These are phyloP conservation scores for Drosophila multiciliata DNA, from an alignment of 2,888 invertebrate species.

Conservation along the genomic window DNA sequence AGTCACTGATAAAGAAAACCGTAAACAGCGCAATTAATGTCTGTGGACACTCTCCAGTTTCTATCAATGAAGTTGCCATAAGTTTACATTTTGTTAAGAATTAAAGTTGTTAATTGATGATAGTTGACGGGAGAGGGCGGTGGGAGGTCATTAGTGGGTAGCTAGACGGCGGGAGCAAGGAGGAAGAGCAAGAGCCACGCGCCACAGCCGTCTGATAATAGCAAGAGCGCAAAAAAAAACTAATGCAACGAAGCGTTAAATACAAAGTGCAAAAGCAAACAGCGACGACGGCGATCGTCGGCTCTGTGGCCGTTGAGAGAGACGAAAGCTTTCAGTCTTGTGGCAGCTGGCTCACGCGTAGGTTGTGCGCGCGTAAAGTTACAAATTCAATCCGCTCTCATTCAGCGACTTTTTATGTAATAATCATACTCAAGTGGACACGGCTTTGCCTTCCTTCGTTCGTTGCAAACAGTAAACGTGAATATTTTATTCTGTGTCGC, in stretches of 20 bases:
- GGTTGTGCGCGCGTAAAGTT: constrained; percentile 71
- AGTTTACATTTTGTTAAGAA: constrained; percentile 1
- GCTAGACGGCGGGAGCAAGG: constrained; percentile 1
- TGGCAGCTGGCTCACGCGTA: constrained; percentile 82
- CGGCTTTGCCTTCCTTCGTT: constrained; percentile 64
- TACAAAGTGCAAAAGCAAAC: constrained; percentile 5
- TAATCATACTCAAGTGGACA: constrained; percentile 58
- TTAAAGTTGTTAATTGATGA: constrained; percentile 28
- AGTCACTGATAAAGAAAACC: constrained; percentile 29
- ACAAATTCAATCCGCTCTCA: constrained; percentile 34
- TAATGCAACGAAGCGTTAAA: constrained; percentile 21
- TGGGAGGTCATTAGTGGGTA: not conserved
- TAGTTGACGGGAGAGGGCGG: constrained; percentile 3
- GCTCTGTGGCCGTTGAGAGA: constrained; percentile 3
- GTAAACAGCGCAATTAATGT: constrained; percentile 30
- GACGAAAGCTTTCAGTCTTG: constrained; percentile 77
- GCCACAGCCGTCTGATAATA: constrained; percentile 56
- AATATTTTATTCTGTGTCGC: constrained; percentile 49
- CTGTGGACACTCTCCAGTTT: constrained; percentile 44
- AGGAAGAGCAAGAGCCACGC: constrained; percentile 50
- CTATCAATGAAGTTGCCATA: constrained; percentile 29
- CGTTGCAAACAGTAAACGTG: constrained; percentile 53
- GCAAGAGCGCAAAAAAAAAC: constrained; percentile 1
- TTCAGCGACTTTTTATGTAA: constrained; percentile 68
- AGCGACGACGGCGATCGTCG: constrained; percentile 35